phyloP scores from a whole-genome alignment of 2,797 vertebrate genomes.

The Crocidura indochinensis region DNA sequence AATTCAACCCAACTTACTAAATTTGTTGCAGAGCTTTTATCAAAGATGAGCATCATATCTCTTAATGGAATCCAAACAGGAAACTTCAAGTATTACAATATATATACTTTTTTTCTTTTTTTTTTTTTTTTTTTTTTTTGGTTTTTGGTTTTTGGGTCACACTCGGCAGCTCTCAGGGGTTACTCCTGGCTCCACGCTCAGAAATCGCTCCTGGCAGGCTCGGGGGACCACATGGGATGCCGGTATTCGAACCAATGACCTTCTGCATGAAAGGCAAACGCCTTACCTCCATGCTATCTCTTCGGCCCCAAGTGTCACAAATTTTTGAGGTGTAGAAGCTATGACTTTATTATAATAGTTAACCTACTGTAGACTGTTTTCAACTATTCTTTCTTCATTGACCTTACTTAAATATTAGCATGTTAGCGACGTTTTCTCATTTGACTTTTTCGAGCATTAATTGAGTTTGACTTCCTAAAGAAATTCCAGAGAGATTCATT shows the following conservation, averaged over 20 bases:
- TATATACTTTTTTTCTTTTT: too few species aligned
- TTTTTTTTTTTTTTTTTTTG: too few species aligned
- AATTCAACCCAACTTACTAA: background rate
- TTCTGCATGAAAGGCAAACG: too few species aligned
- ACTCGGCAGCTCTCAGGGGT: too few species aligned
- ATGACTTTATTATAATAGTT: constrained; percentile 34
- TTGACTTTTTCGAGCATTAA: constrained; percentile 18
- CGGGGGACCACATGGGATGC: too few species aligned
- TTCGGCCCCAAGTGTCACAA: background rate
- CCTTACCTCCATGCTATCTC: too few species aligned
- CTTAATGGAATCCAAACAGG: constrained; percentile 1
- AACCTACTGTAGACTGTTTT: constrained; percentile 41
- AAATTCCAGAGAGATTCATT: constrained; percentile 47
- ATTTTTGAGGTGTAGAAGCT: constrained; percentile 24
- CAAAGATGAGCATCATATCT: background rate
- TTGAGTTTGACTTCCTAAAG: constrained; percentile 55
- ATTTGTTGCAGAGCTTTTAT: background rate
- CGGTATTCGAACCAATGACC: too few species aligned
- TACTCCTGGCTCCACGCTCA: too few species aligned
- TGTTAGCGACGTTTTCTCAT: constrained; percentile 23
- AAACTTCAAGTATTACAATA: constrained; percentile 2
- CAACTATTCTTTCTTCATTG: constrained; percentile 24
- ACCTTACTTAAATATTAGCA: constrained; percentile 41
- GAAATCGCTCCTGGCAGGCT: too few species aligned
- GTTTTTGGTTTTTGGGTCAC: too few species aligned